phyloP scores from a whole-genome alignment of 1,140 invertebrate genomes.

The Ruditapes philippinarum region DNA sequence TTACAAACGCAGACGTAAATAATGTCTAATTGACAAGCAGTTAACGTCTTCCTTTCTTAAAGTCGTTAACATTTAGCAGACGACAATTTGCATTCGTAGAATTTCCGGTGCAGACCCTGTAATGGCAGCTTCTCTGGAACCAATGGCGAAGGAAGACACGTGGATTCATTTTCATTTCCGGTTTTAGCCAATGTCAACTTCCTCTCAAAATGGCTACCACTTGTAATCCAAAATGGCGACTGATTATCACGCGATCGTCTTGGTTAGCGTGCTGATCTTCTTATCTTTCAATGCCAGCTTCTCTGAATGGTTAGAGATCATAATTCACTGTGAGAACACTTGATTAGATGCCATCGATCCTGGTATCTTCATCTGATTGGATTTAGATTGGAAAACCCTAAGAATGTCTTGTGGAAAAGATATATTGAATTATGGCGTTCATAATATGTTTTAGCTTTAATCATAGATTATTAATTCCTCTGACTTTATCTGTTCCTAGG shows the following conservation, averaged over 20 bases:
- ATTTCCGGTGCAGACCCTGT: slow-evolving; percentile 25
- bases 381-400: slow-evolving; percentile 56
- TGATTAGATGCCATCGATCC: slow-evolving; percentile 67
- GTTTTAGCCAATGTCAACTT: slow-evolving; percentile 53
- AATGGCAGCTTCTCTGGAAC: slow-evolving; percentile 47
- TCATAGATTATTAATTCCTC: slow-evolving; percentile 26
- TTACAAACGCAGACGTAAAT: slow-evolving; percentile 28
- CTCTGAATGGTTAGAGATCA: slow-evolving; percentile 42
- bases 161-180: slow-evolving; percentile 60
- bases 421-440: slow-evolving; percentile 63
- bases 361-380: slow-evolving; percentile 60
- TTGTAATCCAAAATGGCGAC: slow-evolving; percentile 47
- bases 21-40: slow-evolving; percentile 39
- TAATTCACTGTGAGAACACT: slow-evolving; percentile 47
- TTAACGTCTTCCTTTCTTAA: slow-evolving; percentile 21
- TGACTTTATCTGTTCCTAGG: slow-evolving; percentile 13
- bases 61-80: slow-evolving; percentile 28
- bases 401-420: slow-evolving; percentile 65
- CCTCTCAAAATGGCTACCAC: slow-evolving; percentile 55
- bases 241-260: slow-evolving; percentile 38
- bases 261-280: slow-evolving; percentile 41
- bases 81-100: neutral
- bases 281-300: slow-evolving; percentile 55
- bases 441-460: slow-evolving; percentile 44
- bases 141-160: slow-evolving; percentile 44